phyloP scores from a whole-genome alignment of 2,113 vertebrate species.

The Ornithorhynchus anatinus region DNA sequence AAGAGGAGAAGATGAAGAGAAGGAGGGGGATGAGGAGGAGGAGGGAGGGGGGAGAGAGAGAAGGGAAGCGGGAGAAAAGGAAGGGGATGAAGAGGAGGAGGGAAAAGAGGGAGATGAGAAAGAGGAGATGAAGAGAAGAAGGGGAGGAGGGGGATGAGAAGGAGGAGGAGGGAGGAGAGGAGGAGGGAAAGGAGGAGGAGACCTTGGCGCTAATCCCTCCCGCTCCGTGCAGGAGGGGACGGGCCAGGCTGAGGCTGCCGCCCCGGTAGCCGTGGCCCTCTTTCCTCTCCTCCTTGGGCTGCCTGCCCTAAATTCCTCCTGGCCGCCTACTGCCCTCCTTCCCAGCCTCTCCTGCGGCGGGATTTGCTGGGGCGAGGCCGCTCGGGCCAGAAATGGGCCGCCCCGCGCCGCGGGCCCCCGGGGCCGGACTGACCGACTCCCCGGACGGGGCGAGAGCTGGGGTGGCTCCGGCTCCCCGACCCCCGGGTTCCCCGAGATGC shows the following conservation, averaged over 20 bases:
- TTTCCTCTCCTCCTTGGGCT: conserved; percentile 43
- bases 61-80: not conserved
- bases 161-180: not conserved
- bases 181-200: not conserved
- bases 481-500: too few relatives aligned
- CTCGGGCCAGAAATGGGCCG: not conserved
- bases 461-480: too few relatives aligned
- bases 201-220: not conserved
- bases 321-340: conserved; percentile 49
- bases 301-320: conserved; percentile 59
- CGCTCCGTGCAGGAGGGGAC: too few relatives aligned
- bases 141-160: not conserved
- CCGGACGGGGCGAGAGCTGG: too few relatives aligned
- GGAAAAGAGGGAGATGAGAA: not conserved
- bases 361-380: too few relatives aligned
- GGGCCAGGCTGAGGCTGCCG: not conserved
- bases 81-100: not conserved
- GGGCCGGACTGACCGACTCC: too few relatives aligned
- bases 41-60: not conserved
- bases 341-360: conserved; percentile 52
- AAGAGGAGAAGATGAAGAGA: too few relatives aligned
- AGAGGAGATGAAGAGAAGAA: too few relatives aligned
- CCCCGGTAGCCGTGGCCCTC: not conserved
- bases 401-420: not conserved
- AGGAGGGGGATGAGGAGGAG: not conserved